Evolutionary conservation across 2,888 invertebrate species (phyloP), one percentile per base, ranked within the genome.

Genomic region (Morpho helenor): DNA sequence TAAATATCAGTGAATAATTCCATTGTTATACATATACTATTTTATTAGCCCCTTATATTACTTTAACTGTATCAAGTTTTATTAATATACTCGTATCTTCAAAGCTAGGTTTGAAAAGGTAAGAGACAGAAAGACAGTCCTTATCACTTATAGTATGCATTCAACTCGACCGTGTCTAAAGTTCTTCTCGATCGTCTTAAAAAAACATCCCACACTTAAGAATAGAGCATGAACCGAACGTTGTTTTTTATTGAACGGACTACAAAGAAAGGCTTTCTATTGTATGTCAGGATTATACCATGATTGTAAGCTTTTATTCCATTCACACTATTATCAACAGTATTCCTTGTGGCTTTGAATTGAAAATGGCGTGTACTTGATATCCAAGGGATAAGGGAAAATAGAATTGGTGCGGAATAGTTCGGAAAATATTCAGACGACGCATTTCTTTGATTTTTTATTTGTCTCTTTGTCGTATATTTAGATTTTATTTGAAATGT

Each of bases 241-340:
- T 50, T 60, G 53, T 52, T 54, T 60, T 60, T 61, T 61, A 58
- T 61, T 54, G 58, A 53, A 61, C 49, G 31, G 43, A 40, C 51
- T 61, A 60, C 57, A 57, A 60, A 57, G 53, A 50, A 8, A 44
- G 10, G 31, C 52, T 51, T 48, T 43, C 47, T 47, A 58, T 61
- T 61, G 57, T 61, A 42, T 49, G 52, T 44, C 10, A 39, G 60
- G 57, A 60, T 60, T 57, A 54, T 61, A 49, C 42, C 31, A 10
- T n/a, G 49, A 49, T 49, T 40, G 49, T 39, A 8, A 49, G 49
- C 31, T 7, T 8, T 49, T 8, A 7, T 7, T 5, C 31, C 2
- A n/a, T 41, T 44, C 39, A 49, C 31, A 42, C 48, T 8, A 40
- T 31, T 56, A 52, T 52, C 43, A 49, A 45, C 52, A 16, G 40